Conservation (phyloP, 2,888 invertebrate genomes). For the Melanostoma mellinum region DNA sequence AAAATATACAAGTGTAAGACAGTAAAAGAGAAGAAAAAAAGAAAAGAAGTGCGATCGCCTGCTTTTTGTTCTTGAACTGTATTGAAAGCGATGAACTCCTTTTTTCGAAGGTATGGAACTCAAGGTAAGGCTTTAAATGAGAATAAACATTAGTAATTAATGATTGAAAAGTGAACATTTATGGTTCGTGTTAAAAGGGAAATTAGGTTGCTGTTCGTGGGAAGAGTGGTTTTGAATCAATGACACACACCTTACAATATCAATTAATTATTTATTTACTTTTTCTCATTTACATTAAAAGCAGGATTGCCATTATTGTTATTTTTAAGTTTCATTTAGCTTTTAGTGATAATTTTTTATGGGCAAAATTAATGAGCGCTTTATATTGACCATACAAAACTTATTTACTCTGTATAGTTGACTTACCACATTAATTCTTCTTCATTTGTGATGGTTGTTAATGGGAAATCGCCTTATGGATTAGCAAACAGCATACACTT, state of each 20-base stretch:
- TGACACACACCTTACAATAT: constrained; percentile 18
- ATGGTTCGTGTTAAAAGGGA: constrained; percentile 37
- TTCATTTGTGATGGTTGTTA: no score
- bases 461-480: no score
- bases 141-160: constrained; percentile 43
- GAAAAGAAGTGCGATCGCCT: background rate
- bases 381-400: no score
- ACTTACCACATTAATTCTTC: no score
- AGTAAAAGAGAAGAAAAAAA: constrained; percentile 12
- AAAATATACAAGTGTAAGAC: constrained; percentile 35
- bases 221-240: background rate
- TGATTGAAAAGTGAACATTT: constrained; percentile 50
- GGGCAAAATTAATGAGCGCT: no score
- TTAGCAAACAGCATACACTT: no score
- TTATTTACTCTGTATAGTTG: no score
- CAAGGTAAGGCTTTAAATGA: background rate
- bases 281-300: no score
- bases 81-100: constrained; percentile 59
- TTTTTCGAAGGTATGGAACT: constrained; percentile 11
- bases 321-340: no score
- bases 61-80: constrained; percentile 27
- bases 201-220: constrained; percentile 43
- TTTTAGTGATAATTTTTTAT: no score
- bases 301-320: no score
- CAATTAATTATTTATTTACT: no score